Evolutionary conservation across 2,888 invertebrate genomes (phyloP), one percentile per base, ranked within the genome.

Genomic region (Acronicta alni): DNA sequence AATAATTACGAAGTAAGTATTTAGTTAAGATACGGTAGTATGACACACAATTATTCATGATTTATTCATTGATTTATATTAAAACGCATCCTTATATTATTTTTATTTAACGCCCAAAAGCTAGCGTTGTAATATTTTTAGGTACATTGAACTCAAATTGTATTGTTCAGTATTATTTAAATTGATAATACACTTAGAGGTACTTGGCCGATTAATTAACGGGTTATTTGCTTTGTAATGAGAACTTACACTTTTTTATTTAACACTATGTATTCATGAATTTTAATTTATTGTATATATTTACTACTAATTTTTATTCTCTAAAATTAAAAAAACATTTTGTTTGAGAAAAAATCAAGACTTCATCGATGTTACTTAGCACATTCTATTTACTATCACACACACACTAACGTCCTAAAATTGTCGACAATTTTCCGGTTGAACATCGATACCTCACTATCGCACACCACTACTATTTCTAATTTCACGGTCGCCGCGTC

Each of bases 401-500:
- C 32, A 12, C 3, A 12, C 12, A 12, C 30, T 2, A 12, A 30
- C 15, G 14, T 3, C 1, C 15, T 12, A 41, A 53, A 17, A 1
- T 7, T 8, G 47, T 71, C 72, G 59, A 54, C 12, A 23, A 23
- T 46, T 43, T 49, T 18, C 43, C 23, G 2, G 0, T 16, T 2
- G 52, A 48, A 44, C 41, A 54, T 71, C 67, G 67, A 65, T 23
- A 71, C 8, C 37, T 41, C 15, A 43, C 49, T 8, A 62, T 43
- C 17, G 56, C 75, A 57, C 91, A 80, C 76, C 91, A 84, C 92
- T 92, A 90, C 69, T 88, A 89, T 91, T 91, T 93, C 93, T 93
- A 93, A 93, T 90, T 92, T 92, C 91, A 92, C 88, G 91, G 91
- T 82, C 92, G 87, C 57, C 70, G 73, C 69, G 72, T 77, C 83